A percentile compares a stretch with the other conserved stretches of the same genome.
Conservation (phyloP, 23 tunicate genomes). For the Halocynthia roretzi region DNA sequence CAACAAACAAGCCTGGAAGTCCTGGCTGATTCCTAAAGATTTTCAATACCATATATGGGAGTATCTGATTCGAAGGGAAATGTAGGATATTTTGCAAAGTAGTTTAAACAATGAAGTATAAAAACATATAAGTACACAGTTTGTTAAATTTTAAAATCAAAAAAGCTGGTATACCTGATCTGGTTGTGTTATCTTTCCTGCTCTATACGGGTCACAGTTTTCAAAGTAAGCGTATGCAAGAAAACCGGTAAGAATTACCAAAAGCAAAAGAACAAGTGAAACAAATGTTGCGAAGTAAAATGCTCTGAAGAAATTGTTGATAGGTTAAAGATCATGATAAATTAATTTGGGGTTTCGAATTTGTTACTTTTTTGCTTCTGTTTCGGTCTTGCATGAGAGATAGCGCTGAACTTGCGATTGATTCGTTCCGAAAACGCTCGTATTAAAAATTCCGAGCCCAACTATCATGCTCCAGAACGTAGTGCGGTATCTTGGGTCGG, state of each 20-base stretch:
- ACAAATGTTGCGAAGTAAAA: too few relatives aligned
- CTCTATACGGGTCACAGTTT: slow-evolving; percentile 58
- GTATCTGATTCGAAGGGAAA: slow-evolving; percentile 30
- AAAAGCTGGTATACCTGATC: slow-evolving; percentile 55
- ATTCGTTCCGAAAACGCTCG: slow-evolving; percentile 42
- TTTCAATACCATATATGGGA: slow-evolving; percentile 77
- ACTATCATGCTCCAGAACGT: slow-evolving; percentile 80
- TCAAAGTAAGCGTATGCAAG: slow-evolving; percentile 66
- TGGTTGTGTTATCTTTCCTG: slow-evolving; percentile 26
- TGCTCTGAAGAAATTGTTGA: too few relatives aligned
- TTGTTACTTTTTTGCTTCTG: slow-evolving; percentile 54
- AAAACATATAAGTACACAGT: background rate
- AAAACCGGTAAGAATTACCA: slow-evolving; percentile 25
- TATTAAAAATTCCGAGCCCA: slow-evolving; percentile 53
- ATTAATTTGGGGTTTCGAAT: background rate
- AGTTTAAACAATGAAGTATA: background rate
- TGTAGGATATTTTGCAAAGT: background rate
- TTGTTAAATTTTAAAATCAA: background rate
- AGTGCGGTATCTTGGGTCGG: slow-evolving; percentile 66
- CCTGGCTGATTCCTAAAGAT: slow-evolving; percentile 60
- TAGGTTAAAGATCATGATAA: too few relatives aligned
- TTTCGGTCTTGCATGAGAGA: slow-evolving; percentile 42
- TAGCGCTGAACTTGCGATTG: slow-evolving; percentile 81
- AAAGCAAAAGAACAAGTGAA: too few relatives aligned
- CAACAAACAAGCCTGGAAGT: slow-evolving; percentile 75